Conservation (phyloP, 2,797 vertebrate genomes). For the Megaceryle alcyon region DNA sequence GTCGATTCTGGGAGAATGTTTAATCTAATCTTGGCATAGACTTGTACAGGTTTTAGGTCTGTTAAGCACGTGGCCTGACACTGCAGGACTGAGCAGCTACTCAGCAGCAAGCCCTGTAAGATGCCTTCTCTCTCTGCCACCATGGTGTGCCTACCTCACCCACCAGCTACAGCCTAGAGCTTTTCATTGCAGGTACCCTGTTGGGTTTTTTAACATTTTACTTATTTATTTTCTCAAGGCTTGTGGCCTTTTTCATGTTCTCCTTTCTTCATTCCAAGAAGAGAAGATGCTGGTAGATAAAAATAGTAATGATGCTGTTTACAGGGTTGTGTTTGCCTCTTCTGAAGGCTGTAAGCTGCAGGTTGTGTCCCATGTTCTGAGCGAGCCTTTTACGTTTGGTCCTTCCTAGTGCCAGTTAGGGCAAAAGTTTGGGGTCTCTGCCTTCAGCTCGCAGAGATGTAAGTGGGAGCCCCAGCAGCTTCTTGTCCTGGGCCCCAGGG, state of each 20-base stretch:
- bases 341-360: too few relatives aligned
- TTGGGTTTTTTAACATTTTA: neutral
- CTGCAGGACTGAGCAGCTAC: neutral
- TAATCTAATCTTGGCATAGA: neutral
- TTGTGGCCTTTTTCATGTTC: neutral
- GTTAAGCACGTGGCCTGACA: fast-evolving
- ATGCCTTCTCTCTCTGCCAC: neutral
- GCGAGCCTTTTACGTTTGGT: neutral
- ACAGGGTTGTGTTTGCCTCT: neutral
- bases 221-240: neutral
- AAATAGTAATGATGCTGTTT: neutral
- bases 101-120: neutral
- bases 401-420: neutral
- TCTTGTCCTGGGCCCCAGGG: neutral
- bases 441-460: neutral
- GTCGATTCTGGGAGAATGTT: neutral
- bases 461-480: neutral
- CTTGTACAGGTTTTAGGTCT: neutral
- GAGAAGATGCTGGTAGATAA: neutral
- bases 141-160: neutral
- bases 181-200: neutral
- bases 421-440: neutral
- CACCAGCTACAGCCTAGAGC: neutral
- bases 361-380: too few relatives aligned
- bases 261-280: neutral